Base-by-base conservation (phyloP, 2,797 vertebrate species). In the Periophthalmus magnuspinnatus region DNA sequence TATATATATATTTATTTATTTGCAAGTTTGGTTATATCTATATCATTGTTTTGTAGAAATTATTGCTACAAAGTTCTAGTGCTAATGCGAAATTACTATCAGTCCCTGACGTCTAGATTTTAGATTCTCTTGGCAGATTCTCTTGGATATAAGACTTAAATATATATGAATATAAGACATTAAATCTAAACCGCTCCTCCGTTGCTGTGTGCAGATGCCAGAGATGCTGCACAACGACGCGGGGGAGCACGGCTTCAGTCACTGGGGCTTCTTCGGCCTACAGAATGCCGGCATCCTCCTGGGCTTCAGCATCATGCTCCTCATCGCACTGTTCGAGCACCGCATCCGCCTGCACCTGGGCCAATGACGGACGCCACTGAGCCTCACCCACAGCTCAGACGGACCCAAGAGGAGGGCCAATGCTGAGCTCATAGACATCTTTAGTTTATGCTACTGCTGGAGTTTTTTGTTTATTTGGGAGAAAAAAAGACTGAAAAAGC, bases 151-250 rank as follows among this genome's bases (percentile, higher is more conserved):
- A 41, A 3, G 13, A 41, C 41, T 13, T 45, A n/a, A n/a, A n/a
- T n/a, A n/a, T n/a, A n/a, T n/a, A n/a, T n/a, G n/a, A n/a, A n/a
- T n/a, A n/a, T n/a, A n/a, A n/a, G n/a, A n/a, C n/a, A n/a, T 11
- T n/a, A 16, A 45, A 14, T 14, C 13, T 45, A 14, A 45, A 13
- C 13, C 13, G 16, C 13, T 14, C 3, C 5, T 45, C 5, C 21
- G 13, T 45, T 47, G 21, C 1, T 50, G 24, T 50, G 45, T 19
- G 63, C 83, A 99, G 97, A 95, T 99, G 1, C 97, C 97, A 0
- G 97, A 99, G 93, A 99, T 99, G 97, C 88, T 99, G 59, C 97
- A 99, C 71, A 98, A 98, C 6, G 94, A 99, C 45, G 96, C 96
- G 7, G 95, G 96, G 1, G 97, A 99, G 84, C 96, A 97, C 65